A percentile compares a stretch with the other conserved stretches of the same genome.
Evolutionary conservation across 1,140 invertebrate species (phyloP).

Genomic region (Scylla paramamosain): DNA sequence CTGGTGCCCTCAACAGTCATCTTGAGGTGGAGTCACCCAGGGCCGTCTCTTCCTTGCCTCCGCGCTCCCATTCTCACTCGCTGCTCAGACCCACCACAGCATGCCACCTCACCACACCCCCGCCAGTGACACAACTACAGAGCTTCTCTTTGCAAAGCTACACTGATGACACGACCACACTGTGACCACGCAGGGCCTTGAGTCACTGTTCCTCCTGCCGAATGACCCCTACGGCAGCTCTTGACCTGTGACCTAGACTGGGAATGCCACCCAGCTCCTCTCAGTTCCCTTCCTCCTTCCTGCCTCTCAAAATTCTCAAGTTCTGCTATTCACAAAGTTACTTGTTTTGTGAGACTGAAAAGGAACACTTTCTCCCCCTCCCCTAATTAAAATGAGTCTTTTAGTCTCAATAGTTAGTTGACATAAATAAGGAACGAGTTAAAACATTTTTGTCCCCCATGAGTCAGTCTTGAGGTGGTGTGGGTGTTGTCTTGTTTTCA

Average conservation of each 20-base stretch:
- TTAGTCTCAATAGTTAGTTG: conserved; percentile 14
- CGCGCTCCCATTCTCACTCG: not conserved
- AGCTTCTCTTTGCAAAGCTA: not conserved
- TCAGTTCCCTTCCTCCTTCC: not conserved
- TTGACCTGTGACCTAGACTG: not conserved
- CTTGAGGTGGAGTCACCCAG: not conserved
- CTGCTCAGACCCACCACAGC: not conserved
- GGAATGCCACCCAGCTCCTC: not conserved
- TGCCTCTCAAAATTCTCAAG: not conserved
- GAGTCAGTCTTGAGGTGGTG: not conserved
- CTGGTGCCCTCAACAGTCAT: not conserved
- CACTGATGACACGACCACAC: not conserved
- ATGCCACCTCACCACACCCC: not conserved
- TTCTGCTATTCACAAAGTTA: not conserved
- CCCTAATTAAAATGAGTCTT: not conserved
- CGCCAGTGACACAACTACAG: not conserved
- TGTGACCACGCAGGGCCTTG: not conserved
- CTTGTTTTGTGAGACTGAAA: not conserved
- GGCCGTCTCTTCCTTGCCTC: not conserved
- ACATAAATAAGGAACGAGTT: not conserved
- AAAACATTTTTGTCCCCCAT: not conserved
- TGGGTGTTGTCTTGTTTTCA: conserved; percentile 13
- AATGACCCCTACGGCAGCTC: not conserved
- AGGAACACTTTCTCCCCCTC: not conserved
- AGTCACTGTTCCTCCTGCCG: not conserved